A percentile compares a stretch with the other conserved stretches of the same genome.
These are phyloP conservation scores for Netelia melanura DNA, from an alignment of 2,888 invertebrate genomes.

Conservation along the genomic window DNA sequence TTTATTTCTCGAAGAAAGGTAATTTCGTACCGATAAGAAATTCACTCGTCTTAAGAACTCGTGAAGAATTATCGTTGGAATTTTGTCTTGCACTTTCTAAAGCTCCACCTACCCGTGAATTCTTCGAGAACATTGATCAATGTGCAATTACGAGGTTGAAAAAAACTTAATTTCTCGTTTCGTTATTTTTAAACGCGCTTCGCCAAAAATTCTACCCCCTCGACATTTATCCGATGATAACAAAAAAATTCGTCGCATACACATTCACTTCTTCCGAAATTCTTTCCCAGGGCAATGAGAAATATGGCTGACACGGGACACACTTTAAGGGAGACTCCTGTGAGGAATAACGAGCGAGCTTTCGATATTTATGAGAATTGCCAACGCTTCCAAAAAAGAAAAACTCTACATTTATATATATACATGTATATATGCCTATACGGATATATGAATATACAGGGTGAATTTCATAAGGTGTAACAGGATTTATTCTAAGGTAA, in stretches of 20 bases:
- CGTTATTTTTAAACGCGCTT: constrained; percentile 17
- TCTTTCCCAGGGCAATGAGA: constrained; percentile 32
- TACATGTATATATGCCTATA: neutral
- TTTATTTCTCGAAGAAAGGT: neutral
- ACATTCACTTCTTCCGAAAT: neutral
- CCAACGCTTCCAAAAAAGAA: neutral
- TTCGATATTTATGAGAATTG: constrained; percentile 61
- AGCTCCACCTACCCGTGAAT: constrained; percentile 44
- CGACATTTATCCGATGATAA: neutral
- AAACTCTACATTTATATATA: neutral
- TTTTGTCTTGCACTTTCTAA: neutral
- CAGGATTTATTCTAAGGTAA: too few relatives aligned
- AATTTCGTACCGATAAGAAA: neutral
- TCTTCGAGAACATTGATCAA: constrained; percentile 51
- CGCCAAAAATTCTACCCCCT: constrained; percentile 9
- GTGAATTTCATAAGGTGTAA: too few relatives aligned
- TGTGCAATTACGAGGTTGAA: constrained; percentile 47
- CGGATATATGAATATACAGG: too few relatives aligned
- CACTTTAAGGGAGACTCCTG: constrained; percentile 6
- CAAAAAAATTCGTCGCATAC: neutral
- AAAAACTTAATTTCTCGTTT: constrained; percentile 21
- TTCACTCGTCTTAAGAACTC: neutral
- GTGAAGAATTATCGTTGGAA: constrained; percentile 24
- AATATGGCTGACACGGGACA: constrained; percentile 30
- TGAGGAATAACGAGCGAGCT: constrained; percentile 22